These are phyloP conservation scores for Heliconius congener DNA, from an alignment of 1,140 invertebrate genomes.

Conservation along the genomic window DNA sequence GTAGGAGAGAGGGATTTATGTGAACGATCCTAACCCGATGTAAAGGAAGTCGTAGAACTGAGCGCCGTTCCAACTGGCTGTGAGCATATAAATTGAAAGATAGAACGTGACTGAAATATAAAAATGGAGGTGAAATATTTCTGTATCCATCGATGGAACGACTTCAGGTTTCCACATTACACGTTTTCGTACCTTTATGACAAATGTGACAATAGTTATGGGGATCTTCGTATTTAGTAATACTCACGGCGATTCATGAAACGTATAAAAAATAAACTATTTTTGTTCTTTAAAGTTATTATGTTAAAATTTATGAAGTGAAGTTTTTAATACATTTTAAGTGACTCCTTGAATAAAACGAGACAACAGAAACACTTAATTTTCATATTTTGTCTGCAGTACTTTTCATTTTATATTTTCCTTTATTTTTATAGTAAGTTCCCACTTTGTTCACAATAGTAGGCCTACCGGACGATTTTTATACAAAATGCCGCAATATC, in stretches of 20 bases:
- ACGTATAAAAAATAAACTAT: no score
- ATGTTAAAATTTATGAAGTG: no score
- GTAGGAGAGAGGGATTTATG: background rate
- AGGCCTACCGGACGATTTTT: no score
- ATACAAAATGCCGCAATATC: no score
- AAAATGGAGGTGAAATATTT: conserved; percentile 3
- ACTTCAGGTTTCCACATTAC: background rate
- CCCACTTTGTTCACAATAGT: no score
- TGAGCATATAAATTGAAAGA: conserved; percentile 6
- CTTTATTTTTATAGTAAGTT: no score
- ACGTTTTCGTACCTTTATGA: background rate
- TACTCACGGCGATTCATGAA: background rate
- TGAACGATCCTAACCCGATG: conserved; percentile 1
- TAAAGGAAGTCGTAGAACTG: conserved; percentile 11
- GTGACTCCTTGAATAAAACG: no score
- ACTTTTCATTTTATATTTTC: no score
- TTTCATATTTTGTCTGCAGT: no score
- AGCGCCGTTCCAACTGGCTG: background rate
- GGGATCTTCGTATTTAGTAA: background rate
- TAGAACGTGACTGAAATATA: background rate
- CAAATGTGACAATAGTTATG: background rate
- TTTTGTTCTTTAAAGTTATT: no score
- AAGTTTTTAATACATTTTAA: no score
- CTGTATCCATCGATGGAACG: background rate
- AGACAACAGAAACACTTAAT: no score